Evolutionary conservation across 2,797 vertebrate species (phyloP), one percentile per base, ranked within the genome.

Genomic region (Lophotriccus pileatus): DNA sequence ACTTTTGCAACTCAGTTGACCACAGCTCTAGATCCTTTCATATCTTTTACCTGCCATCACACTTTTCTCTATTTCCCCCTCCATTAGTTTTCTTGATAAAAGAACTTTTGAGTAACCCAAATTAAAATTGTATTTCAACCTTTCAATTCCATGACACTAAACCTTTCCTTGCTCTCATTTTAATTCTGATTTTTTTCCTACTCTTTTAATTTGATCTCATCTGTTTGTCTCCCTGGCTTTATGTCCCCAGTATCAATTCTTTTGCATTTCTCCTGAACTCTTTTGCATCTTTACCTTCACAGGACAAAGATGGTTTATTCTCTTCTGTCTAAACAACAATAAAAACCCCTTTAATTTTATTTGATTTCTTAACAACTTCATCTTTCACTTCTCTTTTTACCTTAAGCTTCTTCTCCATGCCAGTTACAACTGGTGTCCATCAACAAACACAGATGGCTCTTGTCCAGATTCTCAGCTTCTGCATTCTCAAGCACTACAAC

Each of bases 301-400:
- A 21, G 8, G 30, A 47, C 10, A 67, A 82, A 79, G 15, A 43
- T 17, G 4, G 34, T 74, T 75, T 72, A 24, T 56, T 53, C 21
- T 73, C 30, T 53, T 89, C 52, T 73, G 20, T 28, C 52, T 52
- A 62, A 81, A 60, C 9, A 79, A 25, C 27, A 69, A 25, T 7
- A 15, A 27, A 72, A 46, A n/a, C 1, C 0, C 0, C 5, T 60
- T 60, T 23, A 36, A 14, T 79, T 73, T 18, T 43, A 2, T 58
- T 88, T 75, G 7, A 14, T 55, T 92, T 73, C 27, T 39, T 34
- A 84, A 53, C 36, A 37, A 12, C 39, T 62, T 15, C 22, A 22
- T 50, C 10, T 88, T 73, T 70, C 7, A 0, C 12, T 62, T 87
- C 14, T 64, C 46, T 14, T 75, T 93, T 87, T 43, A 69, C 24